A percentile compares a stretch with the other conserved stretches of the same genome.
Evolutionary conservation across 2,888 invertebrate genomes (phyloP).

Genomic region (Eueremaeus valkanovi): DNA sequence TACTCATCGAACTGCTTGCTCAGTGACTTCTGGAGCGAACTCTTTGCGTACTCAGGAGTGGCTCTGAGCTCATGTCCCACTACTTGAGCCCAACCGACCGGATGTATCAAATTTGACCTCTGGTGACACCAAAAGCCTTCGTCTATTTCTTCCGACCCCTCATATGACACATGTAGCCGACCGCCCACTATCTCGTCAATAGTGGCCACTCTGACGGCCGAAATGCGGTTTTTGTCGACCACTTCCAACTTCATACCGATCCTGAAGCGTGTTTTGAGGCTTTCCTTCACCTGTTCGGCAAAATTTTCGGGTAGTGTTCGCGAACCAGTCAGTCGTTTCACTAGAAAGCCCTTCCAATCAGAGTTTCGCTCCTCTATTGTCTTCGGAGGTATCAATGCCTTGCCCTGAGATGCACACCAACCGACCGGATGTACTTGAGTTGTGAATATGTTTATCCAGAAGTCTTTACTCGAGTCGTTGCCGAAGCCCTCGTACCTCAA

Average conservation of each 20-base stretch:
- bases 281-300: slow-evolving; percentile 58
- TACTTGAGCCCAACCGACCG: slow-evolving; percentile 90
- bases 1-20: slow-evolving; percentile 67
- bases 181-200: slow-evolving; percentile 88
- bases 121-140: slow-evolving; percentile 93
- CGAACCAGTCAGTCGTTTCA: slow-evolving; percentile 87
- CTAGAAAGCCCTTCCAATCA: slow-evolving; percentile 94
- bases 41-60: slow-evolving; percentile 59
- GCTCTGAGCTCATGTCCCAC: slow-evolving; percentile 86
- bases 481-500: slow-evolving; percentile 86
- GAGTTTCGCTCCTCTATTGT: slow-evolving; percentile 85
- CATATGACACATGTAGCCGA: slow-evolving; percentile 83
- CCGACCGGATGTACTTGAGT: slow-evolving; percentile 90
- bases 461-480: slow-evolving; percentile 79
- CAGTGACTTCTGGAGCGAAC: slow-evolving; percentile 52
- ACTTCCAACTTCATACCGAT: slow-evolving; percentile 78
- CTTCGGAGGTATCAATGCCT: slow-evolving; percentile 88
- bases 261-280: slow-evolving; percentile 54
- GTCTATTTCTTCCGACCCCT: slow-evolving; percentile 57
- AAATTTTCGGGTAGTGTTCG: slow-evolving; percentile 89
- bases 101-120: slow-evolving; percentile 88
- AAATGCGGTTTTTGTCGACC: slow-evolving; percentile 91
- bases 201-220: slow-evolving; percentile 79
- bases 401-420: slow-evolving; percentile 93
- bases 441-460: slow-evolving; percentile 93